Base-by-base conservation (phyloP, 2,888 invertebrate genomes). In the Mongoloraphidia duomilia region DNA sequence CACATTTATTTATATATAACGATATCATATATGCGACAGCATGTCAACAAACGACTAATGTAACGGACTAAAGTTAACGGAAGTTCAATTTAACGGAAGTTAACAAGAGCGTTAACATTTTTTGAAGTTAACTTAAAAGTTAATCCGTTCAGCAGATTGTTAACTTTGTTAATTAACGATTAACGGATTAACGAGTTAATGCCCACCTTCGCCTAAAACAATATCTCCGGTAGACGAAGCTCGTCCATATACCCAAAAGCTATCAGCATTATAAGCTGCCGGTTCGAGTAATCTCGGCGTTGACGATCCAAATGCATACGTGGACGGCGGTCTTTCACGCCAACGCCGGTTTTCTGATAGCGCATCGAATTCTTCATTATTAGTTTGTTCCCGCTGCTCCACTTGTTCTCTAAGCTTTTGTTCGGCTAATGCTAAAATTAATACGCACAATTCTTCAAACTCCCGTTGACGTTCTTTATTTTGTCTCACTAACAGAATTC, bases 291-390 rank as follows among this genome's bases (percentile, higher is more conserved):
- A 79, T 54, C 92, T 76, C 53, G 92, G 91, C 54, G 90, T 92
- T 57, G 90, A 91, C 59, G 90, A 91, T 52, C 92, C 92, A 71
- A 92, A 92, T 49, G 91, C 92, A 71, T 90, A 92, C 49, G 83
- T 84, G 58, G 75, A 73, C 55, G 79, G 79, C 63, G 77, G 78
- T 59, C 84, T 77, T 63, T 89, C 87, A 59, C 84, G 80, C 61
- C 80, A 80, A 60, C 79, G 80, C 66, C 84, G 85, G 47, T 83
- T 77, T 66, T 90, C 90, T 61, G 90, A 72, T 56, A 85, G 77
- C 56, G 84, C 84, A 62, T 86, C 85, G 58, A 89, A 76, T 65
- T 90, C 89, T 72, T 82, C 90, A 66, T 91, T 90, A 75, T 84
- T 83, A 70, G 92, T 89, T 63, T 86, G 81, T 60, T 82, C 79